These are phyloP conservation scores for Glareola pratincola DNA, from an alignment of 2,113 vertebrate genomes.

Conservation along the genomic window DNA sequence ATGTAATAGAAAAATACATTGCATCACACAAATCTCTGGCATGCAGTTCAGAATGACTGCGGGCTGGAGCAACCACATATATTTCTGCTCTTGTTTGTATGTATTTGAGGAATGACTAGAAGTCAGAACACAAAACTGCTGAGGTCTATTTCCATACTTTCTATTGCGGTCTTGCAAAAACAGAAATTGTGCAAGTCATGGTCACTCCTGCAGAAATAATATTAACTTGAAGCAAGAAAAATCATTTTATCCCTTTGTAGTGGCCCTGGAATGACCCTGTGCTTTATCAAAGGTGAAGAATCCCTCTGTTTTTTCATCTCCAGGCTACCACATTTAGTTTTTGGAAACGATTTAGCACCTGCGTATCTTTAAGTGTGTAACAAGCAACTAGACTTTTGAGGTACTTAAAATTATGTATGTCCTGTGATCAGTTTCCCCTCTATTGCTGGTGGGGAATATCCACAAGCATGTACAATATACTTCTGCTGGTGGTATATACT, in stretches of 20 bases:
- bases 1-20: neutral
- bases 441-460: neutral
- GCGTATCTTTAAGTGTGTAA: neutral
- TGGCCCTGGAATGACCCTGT: neutral
- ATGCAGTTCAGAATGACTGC: neutral
- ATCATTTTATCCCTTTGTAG: neutral
- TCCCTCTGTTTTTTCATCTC: neutral
- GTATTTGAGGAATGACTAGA: neutral
- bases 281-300: neutral
- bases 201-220: neutral
- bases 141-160: neutral
- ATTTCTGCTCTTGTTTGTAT: neutral
- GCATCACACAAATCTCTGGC: neutral
- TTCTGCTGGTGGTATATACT: neutral
- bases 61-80: neutral
- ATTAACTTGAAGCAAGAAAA: neutral
- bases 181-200: neutral
- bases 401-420: neutral
- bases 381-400: neutral
- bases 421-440: neutral
- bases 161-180: neutral
- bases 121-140: neutral
- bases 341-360: neutral
- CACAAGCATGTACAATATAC: fast-evolving
- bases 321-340: neutral